phyloP scores from a whole-genome alignment of 1,140 invertebrate species.

The Pantala flavescens region DNA sequence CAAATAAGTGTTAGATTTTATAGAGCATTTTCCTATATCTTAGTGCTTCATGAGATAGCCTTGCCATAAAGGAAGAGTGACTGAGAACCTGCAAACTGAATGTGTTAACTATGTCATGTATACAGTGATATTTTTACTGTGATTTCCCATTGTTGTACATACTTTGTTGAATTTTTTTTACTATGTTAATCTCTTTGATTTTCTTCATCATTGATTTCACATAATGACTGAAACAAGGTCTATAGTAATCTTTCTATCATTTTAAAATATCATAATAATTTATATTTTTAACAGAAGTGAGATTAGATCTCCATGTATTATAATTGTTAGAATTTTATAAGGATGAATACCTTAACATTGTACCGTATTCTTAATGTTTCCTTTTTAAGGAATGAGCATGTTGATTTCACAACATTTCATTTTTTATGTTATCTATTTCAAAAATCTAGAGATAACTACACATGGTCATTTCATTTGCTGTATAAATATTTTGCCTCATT shows the following conservation, averaged over 20 bases:
- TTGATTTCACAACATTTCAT: too few species aligned
- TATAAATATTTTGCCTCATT: too few species aligned
- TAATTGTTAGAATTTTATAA: too few species aligned
- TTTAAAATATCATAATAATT: neutral
- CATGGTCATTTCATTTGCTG: too few species aligned
- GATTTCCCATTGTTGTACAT: neutral
- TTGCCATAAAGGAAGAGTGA: neutral
- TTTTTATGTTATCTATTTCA: too few species aligned
- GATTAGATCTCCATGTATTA: too few species aligned
- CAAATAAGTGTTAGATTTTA: neutral
- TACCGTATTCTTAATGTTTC: too few species aligned
- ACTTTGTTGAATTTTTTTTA: neutral
- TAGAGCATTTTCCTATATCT: neutral
- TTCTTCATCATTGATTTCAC: neutral
- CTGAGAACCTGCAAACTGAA: neutral
- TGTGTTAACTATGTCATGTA: neutral
- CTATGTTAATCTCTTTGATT: neutral
- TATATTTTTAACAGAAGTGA: too few species aligned
- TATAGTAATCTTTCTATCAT: neutral
- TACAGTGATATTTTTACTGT: neutral
- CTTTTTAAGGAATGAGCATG: too few species aligned
- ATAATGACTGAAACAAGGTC: neutral
- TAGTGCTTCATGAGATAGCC: neutral
- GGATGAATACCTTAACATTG: too few species aligned
- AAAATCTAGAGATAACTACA: too few species aligned